Conservation (phyloP, 2,113 vertebrate species). For the Numida meleagris region DNA sequence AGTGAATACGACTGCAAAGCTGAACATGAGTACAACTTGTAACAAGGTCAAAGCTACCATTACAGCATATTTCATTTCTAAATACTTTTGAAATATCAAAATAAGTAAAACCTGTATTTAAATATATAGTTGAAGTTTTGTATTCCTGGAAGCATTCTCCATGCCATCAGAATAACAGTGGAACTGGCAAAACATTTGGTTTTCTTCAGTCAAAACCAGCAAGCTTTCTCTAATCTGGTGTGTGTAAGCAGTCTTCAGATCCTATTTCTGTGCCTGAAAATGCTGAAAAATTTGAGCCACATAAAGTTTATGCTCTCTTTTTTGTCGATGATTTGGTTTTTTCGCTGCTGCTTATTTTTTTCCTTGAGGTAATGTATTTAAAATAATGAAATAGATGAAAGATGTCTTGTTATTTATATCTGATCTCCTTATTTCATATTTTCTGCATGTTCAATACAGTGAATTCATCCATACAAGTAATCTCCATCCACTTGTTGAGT, state of each 20-base stretch:
- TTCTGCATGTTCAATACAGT: background rate
- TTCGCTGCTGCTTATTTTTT: background rate
- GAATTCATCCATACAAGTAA: background rate
- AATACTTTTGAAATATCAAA: background rate
- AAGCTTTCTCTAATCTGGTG: background rate
- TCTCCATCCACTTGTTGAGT: background rate
- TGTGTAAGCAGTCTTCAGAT: background rate
- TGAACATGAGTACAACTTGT: background rate
- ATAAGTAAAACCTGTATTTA: background rate
- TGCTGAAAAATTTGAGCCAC: background rate
- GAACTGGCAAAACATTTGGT: background rate
- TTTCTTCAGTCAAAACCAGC: background rate
- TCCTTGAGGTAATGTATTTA: background rate
- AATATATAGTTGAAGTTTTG: background rate
- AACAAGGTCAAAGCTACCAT: background rate
- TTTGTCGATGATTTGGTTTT: background rate
- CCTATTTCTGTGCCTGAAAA: background rate
- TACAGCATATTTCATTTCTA: background rate
- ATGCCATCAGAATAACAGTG: background rate
- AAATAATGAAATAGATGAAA: background rate
- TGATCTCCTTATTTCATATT: background rate
- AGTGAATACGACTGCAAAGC: background rate
- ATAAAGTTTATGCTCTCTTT: background rate
- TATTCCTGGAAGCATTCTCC: background rate
- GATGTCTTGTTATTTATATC: background rate